A percentile compares a stretch with the other conserved stretches of the same genome.
These are phyloP conservation scores for Lemur catta DNA, from an alignment of 2,797 vertebrate species.

Conservation along the genomic window DNA sequence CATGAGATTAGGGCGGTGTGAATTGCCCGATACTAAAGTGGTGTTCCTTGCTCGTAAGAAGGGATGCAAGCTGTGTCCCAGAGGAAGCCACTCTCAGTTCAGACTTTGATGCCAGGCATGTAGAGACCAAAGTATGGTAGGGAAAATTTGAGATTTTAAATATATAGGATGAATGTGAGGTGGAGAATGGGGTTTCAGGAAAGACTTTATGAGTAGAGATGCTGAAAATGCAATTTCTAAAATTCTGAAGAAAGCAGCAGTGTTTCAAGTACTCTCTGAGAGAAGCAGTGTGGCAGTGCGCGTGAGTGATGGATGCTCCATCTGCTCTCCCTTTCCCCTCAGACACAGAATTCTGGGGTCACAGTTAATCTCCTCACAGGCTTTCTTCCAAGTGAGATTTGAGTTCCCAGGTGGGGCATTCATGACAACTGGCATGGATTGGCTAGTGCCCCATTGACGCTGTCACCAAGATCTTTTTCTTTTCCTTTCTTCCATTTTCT, in stretches of 20 bases:
- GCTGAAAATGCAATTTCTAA: neutral
- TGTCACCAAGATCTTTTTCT: neutral
- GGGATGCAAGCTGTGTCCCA: neutral
- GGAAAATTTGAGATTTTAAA: neutral
- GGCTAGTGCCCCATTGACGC: neutral
- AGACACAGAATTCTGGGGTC: neutral
- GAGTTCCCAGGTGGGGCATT: neutral
- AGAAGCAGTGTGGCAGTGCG: neutral
- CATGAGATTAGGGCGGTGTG: neutral
- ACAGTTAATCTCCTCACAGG: neutral
- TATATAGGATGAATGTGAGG: neutral
- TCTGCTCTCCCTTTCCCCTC: neutral
- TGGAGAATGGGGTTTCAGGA: neutral
- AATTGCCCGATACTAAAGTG: neutral
- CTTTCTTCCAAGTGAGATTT: neutral
- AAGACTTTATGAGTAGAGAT: neutral
- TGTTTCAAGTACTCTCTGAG: neutral
- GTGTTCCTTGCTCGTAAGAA: neutral
- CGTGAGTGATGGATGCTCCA: neutral
- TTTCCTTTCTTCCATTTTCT: neutral
- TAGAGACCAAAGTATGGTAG: neutral
- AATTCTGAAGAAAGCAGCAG: neutral
- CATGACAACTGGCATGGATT: neutral
- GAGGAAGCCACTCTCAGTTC: neutral
- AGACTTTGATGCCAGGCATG: neutral